Percentiles rank a stretch among this genome's conserved stretches.
Conservation (phyloP, 2,797 vertebrate genomes). For the Potorous gilbertii region DNA sequence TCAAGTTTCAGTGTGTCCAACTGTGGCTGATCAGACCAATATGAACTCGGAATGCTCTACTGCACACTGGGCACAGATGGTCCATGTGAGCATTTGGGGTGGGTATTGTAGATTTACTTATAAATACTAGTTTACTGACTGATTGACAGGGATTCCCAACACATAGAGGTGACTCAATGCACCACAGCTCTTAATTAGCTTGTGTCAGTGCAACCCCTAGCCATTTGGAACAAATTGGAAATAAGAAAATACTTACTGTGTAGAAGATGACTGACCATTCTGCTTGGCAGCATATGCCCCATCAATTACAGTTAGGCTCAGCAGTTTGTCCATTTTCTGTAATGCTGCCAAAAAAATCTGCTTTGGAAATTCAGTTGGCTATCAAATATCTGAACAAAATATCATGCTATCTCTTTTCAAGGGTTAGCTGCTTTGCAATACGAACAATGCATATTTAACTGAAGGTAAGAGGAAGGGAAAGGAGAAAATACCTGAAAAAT, state of each 20-base stretch:
- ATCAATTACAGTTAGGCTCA: neutral
- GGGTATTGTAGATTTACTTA: neutral
- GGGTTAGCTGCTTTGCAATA: neutral
- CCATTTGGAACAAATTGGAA: neutral
- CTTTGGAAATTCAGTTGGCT: neutral
- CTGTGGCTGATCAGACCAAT: too few relatives aligned
- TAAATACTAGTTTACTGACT: neutral
- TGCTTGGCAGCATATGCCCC: neutral
- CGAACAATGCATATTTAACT: neutral
- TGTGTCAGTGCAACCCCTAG: neutral
- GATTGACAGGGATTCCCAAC: neutral
- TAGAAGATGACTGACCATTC: neutral
- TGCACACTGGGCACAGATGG: too few relatives aligned
- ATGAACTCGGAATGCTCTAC: too few relatives aligned
- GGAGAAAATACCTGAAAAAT: neutral
- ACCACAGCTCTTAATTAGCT: neutral
- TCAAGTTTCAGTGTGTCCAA: too few relatives aligned
- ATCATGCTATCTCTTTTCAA: neutral
- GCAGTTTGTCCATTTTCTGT: neutral
- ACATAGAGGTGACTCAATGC: neutral
- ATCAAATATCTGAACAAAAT: neutral
- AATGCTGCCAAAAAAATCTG: neutral
- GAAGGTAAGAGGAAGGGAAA: neutral
- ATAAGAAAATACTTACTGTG: neutral
- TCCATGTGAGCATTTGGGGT: too few relatives aligned